Evolutionary conservation across 2,113 vertebrate species (phyloP), one percentile per base, ranked within the genome.

Genomic region (Cichladusa arquata): DNA sequence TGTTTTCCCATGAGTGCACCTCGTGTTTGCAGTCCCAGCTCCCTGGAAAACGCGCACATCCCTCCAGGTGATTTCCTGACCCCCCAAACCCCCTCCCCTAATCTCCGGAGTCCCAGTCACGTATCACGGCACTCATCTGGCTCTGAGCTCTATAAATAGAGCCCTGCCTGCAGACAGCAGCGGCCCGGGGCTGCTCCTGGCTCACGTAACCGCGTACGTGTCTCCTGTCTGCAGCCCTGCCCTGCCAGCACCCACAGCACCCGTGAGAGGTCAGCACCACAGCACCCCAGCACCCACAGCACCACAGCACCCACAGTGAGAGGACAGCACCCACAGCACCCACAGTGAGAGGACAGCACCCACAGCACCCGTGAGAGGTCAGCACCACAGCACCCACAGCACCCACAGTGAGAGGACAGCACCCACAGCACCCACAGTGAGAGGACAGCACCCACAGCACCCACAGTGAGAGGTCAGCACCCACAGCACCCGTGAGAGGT

Each of bases 121-220:
- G 8, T 79, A 88, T 57, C 24, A 6, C 24, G 15, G 12, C 8
- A 65, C 57, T 66, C 86, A 88, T 15, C 89, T 70, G 60, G 20
- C 20, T 64, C 73, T 56, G 70, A 51, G 65, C 82, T 66, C 93
- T 87, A 78, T 78, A 65, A 87, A 92, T 34, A 95, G 81, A 57
- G 64, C 5, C 48, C 14, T 44, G 79, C 40, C 72, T 20, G 31
- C 8, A 20, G 81, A 13, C 14, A 19, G 81, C 29, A 33, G 1
- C 11, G 1, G 66, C 77, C 72, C 58, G 28, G 34, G 66, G 71
- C 57, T 54, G 73, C 91, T 50, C 62, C 33, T 1, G 7, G 66
- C 3, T 57, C 88, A 60, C 58, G 0, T 29, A 54, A 26, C 53
- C 1, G n/a, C 0, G 0, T 0, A 3, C 10, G 4, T 2, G 33